These are phyloP conservation scores for Plumapathes pennacea DNA, from an alignment of 92 coral and sea anemone species.

Conservation along the genomic window DNA sequence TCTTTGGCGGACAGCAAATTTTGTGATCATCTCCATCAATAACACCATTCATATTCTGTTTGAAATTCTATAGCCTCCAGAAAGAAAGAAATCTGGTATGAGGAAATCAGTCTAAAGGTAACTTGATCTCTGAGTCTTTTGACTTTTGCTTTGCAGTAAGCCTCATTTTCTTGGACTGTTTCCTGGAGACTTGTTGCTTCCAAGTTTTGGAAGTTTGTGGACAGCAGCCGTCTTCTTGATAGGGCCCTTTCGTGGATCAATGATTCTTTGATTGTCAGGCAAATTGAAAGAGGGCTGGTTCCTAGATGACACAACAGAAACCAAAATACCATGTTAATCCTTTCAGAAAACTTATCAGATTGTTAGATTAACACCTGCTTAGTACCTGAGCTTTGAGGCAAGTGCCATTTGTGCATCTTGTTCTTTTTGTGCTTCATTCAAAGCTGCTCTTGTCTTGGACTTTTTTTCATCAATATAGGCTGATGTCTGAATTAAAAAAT, in stretches of 20 bases:
- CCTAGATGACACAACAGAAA: constrained; percentile 23
- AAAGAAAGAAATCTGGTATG: too few species aligned
- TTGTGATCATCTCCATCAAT: too few species aligned
- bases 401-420: constrained; percentile 70
- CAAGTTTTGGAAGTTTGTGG: constrained; percentile 86
- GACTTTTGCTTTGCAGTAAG: too few species aligned
- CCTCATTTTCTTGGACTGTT: constrained; percentile 21
- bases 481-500: constrained; percentile 54
- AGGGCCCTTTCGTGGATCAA: constrained; percentile 93
- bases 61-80: too few species aligned
- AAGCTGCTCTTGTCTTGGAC: constrained; percentile 76
- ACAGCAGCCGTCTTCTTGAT: constrained; percentile 92
- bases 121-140: too few species aligned
- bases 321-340: not conserved
- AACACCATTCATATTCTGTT: too few species aligned
- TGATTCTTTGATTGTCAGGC: constrained; percentile 96
- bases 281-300: constrained; percentile 69
- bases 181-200: constrained; percentile 37
- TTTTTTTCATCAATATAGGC: constrained; percentile 87
- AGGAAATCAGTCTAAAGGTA: too few species aligned
- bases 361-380: too few species aligned
- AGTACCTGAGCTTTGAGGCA: constrained; percentile 13
- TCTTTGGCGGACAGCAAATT: too few species aligned
- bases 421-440: constrained; percentile 81
- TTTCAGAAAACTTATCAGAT: too few species aligned